Evolutionary conservation across 2,113 vertebrate species (phyloP).

Genomic region (Nesogale talazaci): DNA sequence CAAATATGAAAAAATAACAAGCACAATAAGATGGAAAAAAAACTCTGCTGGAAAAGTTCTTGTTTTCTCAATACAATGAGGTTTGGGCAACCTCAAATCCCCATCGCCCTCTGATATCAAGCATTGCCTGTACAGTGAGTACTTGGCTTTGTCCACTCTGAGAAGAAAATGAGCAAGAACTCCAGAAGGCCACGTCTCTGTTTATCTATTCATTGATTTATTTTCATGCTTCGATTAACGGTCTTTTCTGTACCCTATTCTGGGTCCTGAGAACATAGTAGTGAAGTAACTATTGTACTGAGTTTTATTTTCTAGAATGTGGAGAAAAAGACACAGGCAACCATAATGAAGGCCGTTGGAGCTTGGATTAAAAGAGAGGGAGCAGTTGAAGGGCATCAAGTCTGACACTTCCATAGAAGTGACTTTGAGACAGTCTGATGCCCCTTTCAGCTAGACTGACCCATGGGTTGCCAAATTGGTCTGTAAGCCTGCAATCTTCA

Average conservation of each 20-base stretch:
- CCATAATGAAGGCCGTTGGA: not conserved
- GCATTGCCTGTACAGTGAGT: not conserved
- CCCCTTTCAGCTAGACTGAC: not conserved
- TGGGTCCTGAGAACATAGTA: not conserved
- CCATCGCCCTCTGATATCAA: slow-evolving; percentile 13
- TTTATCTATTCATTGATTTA: not conserved
- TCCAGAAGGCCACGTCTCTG: not conserved
- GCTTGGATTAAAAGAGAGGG: not conserved
- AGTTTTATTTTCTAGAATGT: not conserved
- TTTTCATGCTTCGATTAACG: not conserved
- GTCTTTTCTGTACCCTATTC: not conserved
- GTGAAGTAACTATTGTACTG: not conserved
- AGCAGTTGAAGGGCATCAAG: not conserved
- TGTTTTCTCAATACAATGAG: slow-evolving; percentile 32
- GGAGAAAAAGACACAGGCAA: not conserved
- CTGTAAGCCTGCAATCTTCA: not conserved
- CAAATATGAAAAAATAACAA: slow-evolving; percentile 62
- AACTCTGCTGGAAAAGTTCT: slow-evolving; percentile 37
- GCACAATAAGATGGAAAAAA: slow-evolving; percentile 42
- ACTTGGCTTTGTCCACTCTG: not conserved
- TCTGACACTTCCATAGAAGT: not conserved
- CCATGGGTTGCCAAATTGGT: not conserved
- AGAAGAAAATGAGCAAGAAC: not conserved
- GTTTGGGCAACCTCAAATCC: not conserved
- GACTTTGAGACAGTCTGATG: not conserved